Conservation (phyloP, 2,797 vertebrate genomes). For the Takifugu ocellatus region DNA sequence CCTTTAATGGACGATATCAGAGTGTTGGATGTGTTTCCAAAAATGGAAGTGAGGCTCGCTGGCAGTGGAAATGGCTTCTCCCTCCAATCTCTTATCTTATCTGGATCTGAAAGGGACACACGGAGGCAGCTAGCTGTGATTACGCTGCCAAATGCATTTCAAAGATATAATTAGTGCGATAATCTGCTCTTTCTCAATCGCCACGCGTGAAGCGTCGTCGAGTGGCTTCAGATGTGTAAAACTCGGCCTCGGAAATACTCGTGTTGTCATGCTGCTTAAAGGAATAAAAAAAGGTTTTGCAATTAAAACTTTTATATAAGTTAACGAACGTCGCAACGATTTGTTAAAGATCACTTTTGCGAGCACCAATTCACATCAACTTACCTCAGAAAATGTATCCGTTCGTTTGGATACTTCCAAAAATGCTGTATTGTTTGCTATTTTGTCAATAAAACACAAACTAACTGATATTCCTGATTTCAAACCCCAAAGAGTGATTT, state of each 20-base stretch:
- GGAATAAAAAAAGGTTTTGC: slow-evolving; percentile 1
- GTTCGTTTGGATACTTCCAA: too few relatives aligned
- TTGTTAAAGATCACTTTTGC: too few relatives aligned
- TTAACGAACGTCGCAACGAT: too few relatives aligned
- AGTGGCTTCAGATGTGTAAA: slow-evolving; percentile 26
- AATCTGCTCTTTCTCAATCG: slow-evolving; percentile 37
- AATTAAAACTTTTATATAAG: too few relatives aligned
- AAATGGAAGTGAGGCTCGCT: slow-evolving; percentile 44
- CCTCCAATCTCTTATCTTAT: slow-evolving; percentile 52
- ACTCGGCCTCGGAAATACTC: neutral
- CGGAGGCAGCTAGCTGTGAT: slow-evolving; percentile 43
- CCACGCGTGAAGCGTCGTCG: slow-evolving; percentile 33
- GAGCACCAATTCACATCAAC: too few relatives aligned
- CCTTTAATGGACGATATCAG: slow-evolving; percentile 12
- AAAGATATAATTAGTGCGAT: slow-evolving; percentile 61
- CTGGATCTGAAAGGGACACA: slow-evolving; percentile 40
- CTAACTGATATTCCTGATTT: too few relatives aligned
- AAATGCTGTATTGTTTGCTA: too few relatives aligned
- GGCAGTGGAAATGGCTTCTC: slow-evolving; percentile 42
- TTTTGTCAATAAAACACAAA: too few relatives aligned
- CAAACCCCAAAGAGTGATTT: too few relatives aligned
- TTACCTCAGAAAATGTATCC: too few relatives aligned
- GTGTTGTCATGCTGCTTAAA: neutral
- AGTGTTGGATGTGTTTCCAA: slow-evolving; percentile 23
- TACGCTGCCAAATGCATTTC: slow-evolving; percentile 52